Conservation (phyloP, 2,888 invertebrate species). For the Crepidodera aurea region DNA sequence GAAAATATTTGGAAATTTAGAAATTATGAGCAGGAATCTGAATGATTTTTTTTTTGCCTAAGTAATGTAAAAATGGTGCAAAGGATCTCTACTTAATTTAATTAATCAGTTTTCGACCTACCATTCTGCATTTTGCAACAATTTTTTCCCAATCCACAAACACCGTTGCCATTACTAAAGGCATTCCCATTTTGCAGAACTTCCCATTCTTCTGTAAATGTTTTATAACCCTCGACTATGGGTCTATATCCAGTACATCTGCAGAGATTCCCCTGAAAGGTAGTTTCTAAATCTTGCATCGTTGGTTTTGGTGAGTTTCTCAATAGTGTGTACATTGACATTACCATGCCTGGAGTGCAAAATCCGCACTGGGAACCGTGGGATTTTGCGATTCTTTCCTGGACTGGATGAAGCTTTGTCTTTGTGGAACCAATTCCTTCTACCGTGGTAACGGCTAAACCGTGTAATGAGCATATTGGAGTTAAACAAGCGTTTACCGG, state of each 20-base stretch:
- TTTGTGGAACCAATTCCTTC: conserved; percentile 90
- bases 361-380: conserved; percentile 93
- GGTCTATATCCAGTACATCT: conserved; percentile 95
- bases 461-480: conserved; percentile 87
- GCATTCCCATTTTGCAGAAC: conserved; percentile 46
- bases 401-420: conserved; percentile 83
- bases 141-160: conserved; percentile 70
- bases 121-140: conserved; percentile 67
- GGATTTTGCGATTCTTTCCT: conserved; percentile 85
- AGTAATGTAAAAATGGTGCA: too few relatives aligned
- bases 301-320: conserved; percentile 76
- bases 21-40: too few relatives aligned
- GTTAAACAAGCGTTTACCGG: conserved; percentile 91
- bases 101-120: too few relatives aligned
- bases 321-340: conserved; percentile 94
- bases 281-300: conserved; percentile 78
- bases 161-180: conserved; percentile 59
- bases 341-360: conserved; percentile 84
- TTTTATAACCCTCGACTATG: conserved; percentile 89
- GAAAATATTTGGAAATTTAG: too few relatives aligned
- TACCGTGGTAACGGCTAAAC: conserved; percentile 88
- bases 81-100: too few relatives aligned
- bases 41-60: too few relatives aligned
- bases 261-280: conserved; percentile 86
- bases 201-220: conserved; percentile 82